phyloP scores from a whole-genome alignment of 1,140 invertebrate species.

The Hypsibius dujardini region DNA sequence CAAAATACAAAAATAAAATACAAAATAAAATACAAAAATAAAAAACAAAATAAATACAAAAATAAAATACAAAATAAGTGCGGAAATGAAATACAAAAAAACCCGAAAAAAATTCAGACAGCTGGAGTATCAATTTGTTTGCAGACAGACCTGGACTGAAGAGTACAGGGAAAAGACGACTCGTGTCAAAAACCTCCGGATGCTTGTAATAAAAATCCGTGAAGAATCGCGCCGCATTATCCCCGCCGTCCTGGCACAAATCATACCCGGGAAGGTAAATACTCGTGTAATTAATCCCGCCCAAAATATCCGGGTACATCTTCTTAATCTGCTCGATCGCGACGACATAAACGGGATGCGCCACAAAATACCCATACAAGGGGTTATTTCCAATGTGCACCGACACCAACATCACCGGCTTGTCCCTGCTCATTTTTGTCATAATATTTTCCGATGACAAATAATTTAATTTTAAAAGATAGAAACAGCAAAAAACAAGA shows the following conservation, averaged over 20 bases:
- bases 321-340: background rate
- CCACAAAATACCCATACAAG: background rate
- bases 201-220: conserved; percentile 2
- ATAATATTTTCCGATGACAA: no score
- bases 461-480: no score
- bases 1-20: no score
- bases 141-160: background rate
- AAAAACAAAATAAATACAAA: no score
- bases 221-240: background rate
- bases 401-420: background rate
- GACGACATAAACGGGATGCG: background rate
- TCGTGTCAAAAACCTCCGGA: background rate
- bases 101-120: no score
- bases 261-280: background rate
- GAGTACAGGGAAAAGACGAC: background rate
- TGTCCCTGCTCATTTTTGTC: no score
- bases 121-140: background rate
- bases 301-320: background rate
- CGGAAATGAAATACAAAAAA: no score
- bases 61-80: no score
- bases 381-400: conserved; percentile 1
- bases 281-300: background rate
- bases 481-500: no score
- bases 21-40: no score
- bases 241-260: conserved; percentile 5